phyloP scores from a whole-genome alignment of 2,113 vertebrate species.

The Athene cunicularia region DNA sequence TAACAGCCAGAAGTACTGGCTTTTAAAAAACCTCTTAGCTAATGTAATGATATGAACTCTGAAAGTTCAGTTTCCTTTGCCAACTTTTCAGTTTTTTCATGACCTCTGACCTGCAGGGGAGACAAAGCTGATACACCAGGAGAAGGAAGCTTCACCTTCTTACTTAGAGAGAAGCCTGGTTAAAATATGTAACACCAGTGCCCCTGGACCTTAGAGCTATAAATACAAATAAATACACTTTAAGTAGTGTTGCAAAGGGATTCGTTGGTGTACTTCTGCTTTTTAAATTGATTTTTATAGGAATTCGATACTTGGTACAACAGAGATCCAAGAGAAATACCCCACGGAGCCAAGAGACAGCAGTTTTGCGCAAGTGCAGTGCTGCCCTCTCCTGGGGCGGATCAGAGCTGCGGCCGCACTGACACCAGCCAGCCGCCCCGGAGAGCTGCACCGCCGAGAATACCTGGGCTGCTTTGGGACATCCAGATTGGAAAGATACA shows the following conservation, averaged over 20 bases:
- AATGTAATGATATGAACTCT: not conserved
- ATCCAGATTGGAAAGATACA: not conserved
- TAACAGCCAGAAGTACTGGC: not conserved
- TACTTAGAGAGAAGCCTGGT: not conserved
- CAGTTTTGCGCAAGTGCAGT: not conserved
- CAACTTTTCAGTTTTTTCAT: not conserved
- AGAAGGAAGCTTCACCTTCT: not conserved
- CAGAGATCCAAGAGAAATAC: not conserved
- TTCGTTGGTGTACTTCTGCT: not conserved
- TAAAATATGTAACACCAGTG: not conserved
- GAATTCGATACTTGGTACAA: not conserved
- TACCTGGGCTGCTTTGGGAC: not conserved
- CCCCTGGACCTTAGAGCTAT: not conserved
- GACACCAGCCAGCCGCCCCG: not conserved
- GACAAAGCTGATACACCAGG: not conserved
- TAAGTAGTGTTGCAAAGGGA: not conserved
- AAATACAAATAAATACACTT: constrained; percentile 12
- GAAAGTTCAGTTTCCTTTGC: not conserved
- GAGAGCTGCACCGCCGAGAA: not conserved
- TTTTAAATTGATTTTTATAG: constrained; percentile 7
- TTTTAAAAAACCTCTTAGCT: not conserved
- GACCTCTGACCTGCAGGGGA: not conserved
- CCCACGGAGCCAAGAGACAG: not conserved
- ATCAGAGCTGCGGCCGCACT: not conserved
- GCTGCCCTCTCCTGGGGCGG: constrained; percentile 50